A percentile compares a stretch with the other conserved stretches of the same genome.
These are phyloP conservation scores for Gymnocephalus cernua DNA, from an alignment of 2,113 vertebrate species.

Conservation along the genomic window DNA sequence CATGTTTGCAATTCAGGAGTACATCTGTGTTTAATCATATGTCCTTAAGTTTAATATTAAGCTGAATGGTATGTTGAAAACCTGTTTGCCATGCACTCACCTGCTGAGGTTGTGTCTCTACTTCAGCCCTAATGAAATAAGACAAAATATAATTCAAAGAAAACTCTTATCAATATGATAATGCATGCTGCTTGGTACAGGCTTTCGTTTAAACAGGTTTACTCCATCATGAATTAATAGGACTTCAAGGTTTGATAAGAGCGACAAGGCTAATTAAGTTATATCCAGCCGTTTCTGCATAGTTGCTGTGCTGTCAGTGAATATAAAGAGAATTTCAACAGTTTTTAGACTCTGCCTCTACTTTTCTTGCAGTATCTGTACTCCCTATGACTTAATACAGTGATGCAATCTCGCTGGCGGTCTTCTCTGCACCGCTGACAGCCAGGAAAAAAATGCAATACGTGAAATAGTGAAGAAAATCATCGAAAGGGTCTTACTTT, in stretches of 20 bases:
- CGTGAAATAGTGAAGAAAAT: slow-evolving; percentile 60
- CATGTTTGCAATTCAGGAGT: not conserved
- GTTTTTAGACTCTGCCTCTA: slow-evolving; percentile 3
- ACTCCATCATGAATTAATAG: not conserved
- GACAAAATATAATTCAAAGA: not conserved
- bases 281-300: not conserved
- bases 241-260: slow-evolving; percentile 9
- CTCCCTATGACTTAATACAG: slow-evolving; percentile 29
- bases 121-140: not conserved
- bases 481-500: slow-evolving; percentile 69
- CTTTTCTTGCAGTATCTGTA: slow-evolving; percentile 9
- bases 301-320: slow-evolving; percentile 10
- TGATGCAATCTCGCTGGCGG: slow-evolving; percentile 46
- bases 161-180: not conserved
- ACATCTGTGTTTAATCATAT: not conserved
- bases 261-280: slow-evolving; percentile 4
- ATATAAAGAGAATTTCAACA: slow-evolving; percentile 5
- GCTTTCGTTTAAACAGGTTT: slow-evolving; percentile 14
- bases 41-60: not conserved
- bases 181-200: not conserved
- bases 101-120: not conserved
- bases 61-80: not conserved
- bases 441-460: slow-evolving; percentile 44
- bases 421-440: slow-evolving; percentile 36
- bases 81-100: not conserved